Evolutionary conservation across 2,888 invertebrate species (phyloP), one percentile per base, ranked within the genome.

Genomic region (Agapostemon virescens): DNA sequence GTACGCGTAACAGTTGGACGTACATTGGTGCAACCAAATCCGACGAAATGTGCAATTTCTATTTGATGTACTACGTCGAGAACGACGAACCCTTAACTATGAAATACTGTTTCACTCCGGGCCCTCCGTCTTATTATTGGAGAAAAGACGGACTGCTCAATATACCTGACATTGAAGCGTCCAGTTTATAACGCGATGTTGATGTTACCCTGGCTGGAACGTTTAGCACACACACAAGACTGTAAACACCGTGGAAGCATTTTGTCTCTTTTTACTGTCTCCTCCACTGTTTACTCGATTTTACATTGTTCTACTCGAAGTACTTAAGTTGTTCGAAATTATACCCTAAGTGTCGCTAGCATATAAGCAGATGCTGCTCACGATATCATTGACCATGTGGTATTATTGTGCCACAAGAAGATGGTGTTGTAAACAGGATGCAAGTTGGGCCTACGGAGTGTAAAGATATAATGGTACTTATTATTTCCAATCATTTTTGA

Each of bases 11-110:
- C 33, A 93, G 94, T 58, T 90, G 93, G 38, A 97, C 98, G 0
- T 92, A 93, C 84, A 95, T 98, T 88, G 98, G 98, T 0, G 94
- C 96, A 1, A 98, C 98, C 38, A 97, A 97, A 90, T 94, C 95
- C 20, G 97, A 98, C 88, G 98, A 98, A 93, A 98, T 98, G 98
- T 98, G 98, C 93, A 98, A 98, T 93, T 98, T 98, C 93, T 98
- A 98, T 93, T 92, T 98, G 1, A 97, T 98, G 97, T 98, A 98
- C 92, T 98, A 97, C 93, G 97, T 98, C 0, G 95, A 97, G 73
- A 94, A 96, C 71, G 95, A 94, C 20, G 94, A 95, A 3, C 97
- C 97, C 0, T 93, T 98, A 5, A 93, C 95, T 0, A 95, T 95
- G 93, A 97, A 97, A 92, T 97, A 97, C 90, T 98, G 97, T 92